Base-by-base conservation (phyloP, 2,888 invertebrate genomes). In the Pteria penguin region DNA sequence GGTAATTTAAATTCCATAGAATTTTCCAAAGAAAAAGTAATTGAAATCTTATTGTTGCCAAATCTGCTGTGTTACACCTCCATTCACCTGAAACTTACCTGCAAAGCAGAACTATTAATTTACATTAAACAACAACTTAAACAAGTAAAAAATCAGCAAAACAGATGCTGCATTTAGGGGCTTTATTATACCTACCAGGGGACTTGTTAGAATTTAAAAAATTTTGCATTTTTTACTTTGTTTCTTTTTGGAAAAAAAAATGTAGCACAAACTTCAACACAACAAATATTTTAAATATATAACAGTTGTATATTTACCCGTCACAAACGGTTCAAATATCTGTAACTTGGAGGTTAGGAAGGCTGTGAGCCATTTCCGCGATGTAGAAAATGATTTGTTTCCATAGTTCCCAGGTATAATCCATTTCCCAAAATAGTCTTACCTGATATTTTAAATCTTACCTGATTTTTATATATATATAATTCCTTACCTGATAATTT, bases 11-110 rank as follows among this genome's bases (percentile, higher is more conserved):
- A n/a, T n/a, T n/a, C n/a, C n/a, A n/a, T n/a, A n/a, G n/a, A n/a
- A n/a, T n/a, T n/a, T n/a, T n/a, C n/a, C n/a, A n/a, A n/a, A n/a
- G n/a, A n/a, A n/a, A n/a, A n/a, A n/a, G n/a, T n/a, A n/a, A n/a
- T n/a, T n/a, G n/a, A n/a, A n/a, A n/a, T n/a, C n/a, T n/a, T n/a
- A n/a, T n/a, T n/a, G n/a, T n/a, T n/a, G n/a, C n/a, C n/a, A n/a
- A n/a, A n/a, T n/a, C n/a, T n/a, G n/a, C n/a, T n/a, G n/a, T n/a
- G n/a, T n/a, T n/a, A n/a, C n/a, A n/a, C n/a, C n/a, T n/a, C n/a
- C n/a, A n/a, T n/a, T n/a, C n/a, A n/a, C n/a, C 58, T 58, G 27
- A 61, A 60, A 72, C 72, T 72, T 72, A 72, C 72, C 72, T 72
- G 72, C 14, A 71, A 71, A 71, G 14, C 26, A 71, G 62, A 62